phyloP scores from a whole-genome alignment of 2,797 vertebrate genomes.

The Leptatherina wallacei region DNA sequence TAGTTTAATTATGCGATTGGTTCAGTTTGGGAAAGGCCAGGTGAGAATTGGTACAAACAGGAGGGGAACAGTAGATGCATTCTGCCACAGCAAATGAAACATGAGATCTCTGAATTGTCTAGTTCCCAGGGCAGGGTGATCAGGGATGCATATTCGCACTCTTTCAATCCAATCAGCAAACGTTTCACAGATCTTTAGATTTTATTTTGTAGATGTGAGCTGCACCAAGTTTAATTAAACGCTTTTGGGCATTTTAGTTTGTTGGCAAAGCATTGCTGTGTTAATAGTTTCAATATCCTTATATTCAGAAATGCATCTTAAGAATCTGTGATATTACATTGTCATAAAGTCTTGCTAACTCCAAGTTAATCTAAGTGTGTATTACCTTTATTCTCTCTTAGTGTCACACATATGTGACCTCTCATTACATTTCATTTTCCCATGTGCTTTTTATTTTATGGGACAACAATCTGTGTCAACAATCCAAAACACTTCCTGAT shows the following conservation, averaged over 20 bases:
- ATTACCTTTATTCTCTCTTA: not conserved
- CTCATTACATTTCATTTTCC: too few species aligned
- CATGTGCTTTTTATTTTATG: too few species aligned
- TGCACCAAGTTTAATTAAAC: not conserved
- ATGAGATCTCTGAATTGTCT: not conserved
- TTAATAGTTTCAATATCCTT: not conserved
- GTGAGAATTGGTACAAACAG: not conserved
- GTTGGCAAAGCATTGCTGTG: not conserved
- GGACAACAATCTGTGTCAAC: too few species aligned
- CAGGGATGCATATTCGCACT: not conserved
- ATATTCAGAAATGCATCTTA: not conserved
- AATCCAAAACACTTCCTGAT: not conserved
- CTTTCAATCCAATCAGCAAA: not conserved
- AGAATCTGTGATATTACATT: not conserved
- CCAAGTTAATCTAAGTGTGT: not conserved
- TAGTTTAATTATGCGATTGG: not conserved
- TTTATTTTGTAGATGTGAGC: not conserved
- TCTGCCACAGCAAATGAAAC: not conserved
- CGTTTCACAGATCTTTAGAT: not conserved
- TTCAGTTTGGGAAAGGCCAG: not conserved
- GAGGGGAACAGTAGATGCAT: not conserved
- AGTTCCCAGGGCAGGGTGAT: not conserved
- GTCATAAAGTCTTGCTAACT: not conserved
- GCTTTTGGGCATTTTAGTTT: not conserved
- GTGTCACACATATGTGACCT: not conserved